A percentile compares a stretch with the other conserved stretches of the same genome.
Evolutionary conservation across 2,113 vertebrate genomes (phyloP).

Genomic region (Ifrita kowaldi): DNA sequence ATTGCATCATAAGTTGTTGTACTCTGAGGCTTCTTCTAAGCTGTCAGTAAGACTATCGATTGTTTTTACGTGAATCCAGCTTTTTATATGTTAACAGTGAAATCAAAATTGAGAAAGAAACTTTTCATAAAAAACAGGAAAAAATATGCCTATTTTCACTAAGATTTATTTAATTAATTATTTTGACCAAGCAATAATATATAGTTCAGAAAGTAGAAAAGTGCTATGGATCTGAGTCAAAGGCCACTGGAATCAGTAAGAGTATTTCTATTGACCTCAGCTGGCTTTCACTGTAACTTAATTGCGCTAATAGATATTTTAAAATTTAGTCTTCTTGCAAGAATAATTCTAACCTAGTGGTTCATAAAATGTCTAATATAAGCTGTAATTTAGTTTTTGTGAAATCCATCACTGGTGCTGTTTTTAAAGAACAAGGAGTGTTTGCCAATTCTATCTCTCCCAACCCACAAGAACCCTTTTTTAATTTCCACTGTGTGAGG

Average conservation of each 20-base stretch:
- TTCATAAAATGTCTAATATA: not conserved
- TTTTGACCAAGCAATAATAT: not conserved
- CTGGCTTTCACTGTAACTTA: not conserved
- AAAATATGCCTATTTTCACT: not conserved
- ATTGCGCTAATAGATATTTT: not conserved
- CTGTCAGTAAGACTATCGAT: not conserved
- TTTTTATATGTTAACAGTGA: not conserved
- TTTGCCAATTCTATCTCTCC: not conserved
- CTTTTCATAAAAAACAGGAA: not conserved
- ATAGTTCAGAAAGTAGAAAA: not conserved
- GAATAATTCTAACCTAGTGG: not conserved
- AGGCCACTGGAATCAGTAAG: not conserved
- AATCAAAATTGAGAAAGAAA: not conserved
- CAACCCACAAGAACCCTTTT: not conserved
- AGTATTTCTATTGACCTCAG: not conserved
- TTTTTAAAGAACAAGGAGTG: not conserved
- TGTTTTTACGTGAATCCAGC: rapidly evolving
- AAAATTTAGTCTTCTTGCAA: not conserved
- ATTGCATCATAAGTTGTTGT: not conserved
- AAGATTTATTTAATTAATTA: not conserved
- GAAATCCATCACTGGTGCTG: rapidly evolving
- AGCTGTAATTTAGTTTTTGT: not conserved
- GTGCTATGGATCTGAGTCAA: not conserved
- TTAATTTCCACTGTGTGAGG: not conserved
- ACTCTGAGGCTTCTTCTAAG: not conserved